Evolutionary conservation across 2,888 invertebrate genomes (phyloP), one percentile per base, ranked within the genome.

Genomic region (Sinotaia quadrata): DNA sequence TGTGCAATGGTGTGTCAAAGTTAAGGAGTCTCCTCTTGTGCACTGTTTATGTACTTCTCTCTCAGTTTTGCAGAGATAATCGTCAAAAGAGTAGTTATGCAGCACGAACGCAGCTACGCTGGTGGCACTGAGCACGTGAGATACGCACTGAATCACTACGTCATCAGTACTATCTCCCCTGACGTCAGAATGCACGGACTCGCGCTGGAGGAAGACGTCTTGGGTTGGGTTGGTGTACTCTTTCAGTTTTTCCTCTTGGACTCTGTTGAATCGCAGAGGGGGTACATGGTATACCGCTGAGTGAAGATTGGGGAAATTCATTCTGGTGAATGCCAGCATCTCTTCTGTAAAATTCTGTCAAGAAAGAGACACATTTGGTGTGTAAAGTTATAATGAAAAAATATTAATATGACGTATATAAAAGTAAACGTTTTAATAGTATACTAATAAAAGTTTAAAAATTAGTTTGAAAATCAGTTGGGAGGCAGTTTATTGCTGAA

Each of bases 11-110:
- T n/a, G n/a, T n/a, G n/a, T n/a, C n/a, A n/a, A n/a, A n/a, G n/a
- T n/a, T n/a, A n/a, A n/a, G n/a, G n/a, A n/a, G n/a, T n/a, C n/a
- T n/a, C n/a, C n/a, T n/a, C n/a, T n/a, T n/a, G n/a, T n/a, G n/a
- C n/a, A n/a, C 18, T 7, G 47, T 15, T 18, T 47, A 8, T 47
- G 21, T 10, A 10, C 54, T 10, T 54, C 31, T 24, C 27, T 54
- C 24, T 8, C 29, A 24, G 29, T 54, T 31, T 62, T 62, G 36
- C 10, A 2, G 52, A 63, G 41, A 54, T 63, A 63, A 34, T 63
- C 41, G 41, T 63, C 54, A 29, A 63, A 63, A 10, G 31, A 12
- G 54, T 52, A 63, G 41, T 41, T 63, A 37, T 31, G 31, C 24
- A 63, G 34, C 31, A 63, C 49, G 18, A 33, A 36, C 63, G 41